These are phyloP conservation scores for Anoplophora glabripennis DNA, from an alignment of 1,140 invertebrate genomes.

Conservation along the genomic window DNA sequence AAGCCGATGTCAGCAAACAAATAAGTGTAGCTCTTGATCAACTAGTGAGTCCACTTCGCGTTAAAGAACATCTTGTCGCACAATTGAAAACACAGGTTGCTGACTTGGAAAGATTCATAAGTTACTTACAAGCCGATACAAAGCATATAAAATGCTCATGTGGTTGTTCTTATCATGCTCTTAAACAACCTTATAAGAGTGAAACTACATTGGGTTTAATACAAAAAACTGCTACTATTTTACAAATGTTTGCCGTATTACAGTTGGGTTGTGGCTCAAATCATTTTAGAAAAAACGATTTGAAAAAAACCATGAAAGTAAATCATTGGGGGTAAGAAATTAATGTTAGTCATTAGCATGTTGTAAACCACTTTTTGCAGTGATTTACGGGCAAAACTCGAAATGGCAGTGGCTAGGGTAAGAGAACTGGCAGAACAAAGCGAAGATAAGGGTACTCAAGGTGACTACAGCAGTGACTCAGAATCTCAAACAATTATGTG, in stretches of 20 bases:
- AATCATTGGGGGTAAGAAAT: slow-evolving; percentile 83
- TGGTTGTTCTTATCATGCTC: slow-evolving; percentile 61
- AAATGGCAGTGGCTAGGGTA: slow-evolving; percentile 83
- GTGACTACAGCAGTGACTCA: slow-evolving; percentile 56
- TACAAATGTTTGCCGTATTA: slow-evolving; percentile 90
- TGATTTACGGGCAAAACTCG: slow-evolving; percentile 87
- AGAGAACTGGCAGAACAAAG: slow-evolving; percentile 60
- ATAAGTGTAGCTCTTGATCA: slow-evolving; percentile 67
- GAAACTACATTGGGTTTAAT: slow-evolving; percentile 67
- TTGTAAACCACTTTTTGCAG: slow-evolving; percentile 51
- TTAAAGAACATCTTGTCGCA: slow-evolving; percentile 91
- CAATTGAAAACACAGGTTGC: slow-evolving; percentile 96
- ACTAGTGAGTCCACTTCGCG: slow-evolving; percentile 90
- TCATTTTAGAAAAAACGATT: slow-evolving; percentile 73
- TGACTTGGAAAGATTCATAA: slow-evolving; percentile 96
- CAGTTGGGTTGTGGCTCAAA: slow-evolving; percentile 82
- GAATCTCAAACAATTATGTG: slow-evolving; percentile 48
- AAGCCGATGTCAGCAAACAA: slow-evolving; percentile 62
- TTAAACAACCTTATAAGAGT: slow-evolving; percentile 44
- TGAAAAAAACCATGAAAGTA: slow-evolving; percentile 80
- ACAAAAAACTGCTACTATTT: slow-evolving; percentile 78
- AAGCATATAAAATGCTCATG: slow-evolving; percentile 58
- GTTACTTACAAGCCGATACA: slow-evolving; percentile 85
- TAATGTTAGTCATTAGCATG: slow-evolving; percentile 2
- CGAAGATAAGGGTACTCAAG: slow-evolving; percentile 50